Conservation (phyloP, 2,113 vertebrate species). For the Dipodomys spectabilis region DNA sequence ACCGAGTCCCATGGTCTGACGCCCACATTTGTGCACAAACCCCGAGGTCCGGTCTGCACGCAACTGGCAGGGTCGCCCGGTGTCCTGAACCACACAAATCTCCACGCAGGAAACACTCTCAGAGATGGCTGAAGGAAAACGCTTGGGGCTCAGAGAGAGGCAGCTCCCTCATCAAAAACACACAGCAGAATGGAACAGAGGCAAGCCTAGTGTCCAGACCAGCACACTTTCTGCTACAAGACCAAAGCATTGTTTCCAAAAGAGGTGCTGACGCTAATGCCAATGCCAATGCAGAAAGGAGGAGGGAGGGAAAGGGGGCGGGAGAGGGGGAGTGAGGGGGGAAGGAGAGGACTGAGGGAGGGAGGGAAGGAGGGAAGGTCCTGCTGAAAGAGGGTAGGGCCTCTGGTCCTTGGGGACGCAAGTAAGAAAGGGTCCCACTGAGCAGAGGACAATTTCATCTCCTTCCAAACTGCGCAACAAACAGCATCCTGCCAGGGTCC, state of each 20-base stretch:
- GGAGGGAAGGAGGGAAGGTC: too few relatives aligned
- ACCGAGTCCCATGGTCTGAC: neutral
- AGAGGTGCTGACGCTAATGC: neutral
- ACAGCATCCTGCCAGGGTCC: neutral
- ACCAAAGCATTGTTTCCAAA: neutral
- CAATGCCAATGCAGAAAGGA: too few relatives aligned
- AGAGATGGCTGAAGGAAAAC: neutral
- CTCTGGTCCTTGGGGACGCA: too few relatives aligned
- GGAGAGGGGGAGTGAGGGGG: too few relatives aligned
- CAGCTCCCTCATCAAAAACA: neutral
- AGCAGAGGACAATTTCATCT: neutral
- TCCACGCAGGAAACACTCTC: neutral
- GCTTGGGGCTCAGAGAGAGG: neutral
- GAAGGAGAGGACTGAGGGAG: too few relatives aligned
- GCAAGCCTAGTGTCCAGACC: neutral
- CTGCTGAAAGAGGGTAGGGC: neutral
- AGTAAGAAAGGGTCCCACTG: neutral
- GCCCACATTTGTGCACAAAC: neutral
- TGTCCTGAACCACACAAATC: neutral
- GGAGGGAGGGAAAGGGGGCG: too few relatives aligned
- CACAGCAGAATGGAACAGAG: neutral
- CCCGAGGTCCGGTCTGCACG: neutral
- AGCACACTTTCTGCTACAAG: neutral
- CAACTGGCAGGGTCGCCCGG: neutral
- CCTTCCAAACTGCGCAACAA: neutral